Base-by-base conservation (phyloP, 2,113 vertebrate species). In the Pleuronectes platessa region DNA sequence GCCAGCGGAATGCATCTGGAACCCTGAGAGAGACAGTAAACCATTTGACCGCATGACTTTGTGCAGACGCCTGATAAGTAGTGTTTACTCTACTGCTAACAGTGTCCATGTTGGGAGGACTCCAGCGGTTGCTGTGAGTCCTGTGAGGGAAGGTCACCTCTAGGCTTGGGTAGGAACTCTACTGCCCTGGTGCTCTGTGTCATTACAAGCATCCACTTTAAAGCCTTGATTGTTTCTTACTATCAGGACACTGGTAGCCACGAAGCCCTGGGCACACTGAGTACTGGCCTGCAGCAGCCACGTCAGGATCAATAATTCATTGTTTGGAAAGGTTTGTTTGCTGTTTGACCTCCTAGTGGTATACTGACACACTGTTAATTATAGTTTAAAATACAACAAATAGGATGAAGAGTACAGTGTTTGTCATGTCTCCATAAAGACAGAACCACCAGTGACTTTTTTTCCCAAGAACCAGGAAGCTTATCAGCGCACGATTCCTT, bases 301-400 rank as follows among this genome's bases (percentile, higher is more conserved):
- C 24, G 42, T 23, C 56, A 23, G 21, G 70, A 88, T 90, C 78
- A 88, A 89, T 92, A 82, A 89, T 88, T 91, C 68, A 89, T 89
- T 78, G 69, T 65, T 55, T 68, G 68, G 74, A 81, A 66, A 84
- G 78, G 77, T 55, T 73, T 80, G 74, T 87, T 83, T 75, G 73
- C 59, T 58, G 53, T 60, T 68, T 84, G 74, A 88, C 59, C 62
- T 20, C 7, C 61, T 40, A 27, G 42, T 3, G 31, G 37, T 53
- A 68, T 23, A 65, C 68, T 61, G 60, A 77, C 51, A 88, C 49
- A 42, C 21, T 61, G 69, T 68, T 79, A 67, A 85, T 76, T 58
- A 56, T 27, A 60, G n/a, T 60, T 2, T 66, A 56, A 17, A 42
- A 67, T 51, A 73, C 14, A 49, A 4, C 58, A n/a, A 77, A 76